phyloP scores from a whole-genome alignment of 2,797 vertebrate species.

The Columba guinea region DNA sequence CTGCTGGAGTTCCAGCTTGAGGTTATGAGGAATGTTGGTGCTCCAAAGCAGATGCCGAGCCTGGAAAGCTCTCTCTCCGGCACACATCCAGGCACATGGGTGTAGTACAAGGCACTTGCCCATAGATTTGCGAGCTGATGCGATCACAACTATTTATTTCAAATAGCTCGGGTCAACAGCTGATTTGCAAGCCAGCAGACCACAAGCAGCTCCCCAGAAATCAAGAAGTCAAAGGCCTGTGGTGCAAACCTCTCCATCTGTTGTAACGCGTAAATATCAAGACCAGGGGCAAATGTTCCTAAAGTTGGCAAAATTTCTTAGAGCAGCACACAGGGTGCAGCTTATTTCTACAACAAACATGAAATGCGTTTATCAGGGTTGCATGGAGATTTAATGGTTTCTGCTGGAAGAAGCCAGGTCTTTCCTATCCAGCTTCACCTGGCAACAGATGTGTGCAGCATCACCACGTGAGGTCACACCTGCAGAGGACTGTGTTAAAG shows the following conservation, averaged over 20 bases:
- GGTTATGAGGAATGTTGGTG: neutral
- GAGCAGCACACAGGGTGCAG: neutral
- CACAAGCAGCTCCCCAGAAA: neutral
- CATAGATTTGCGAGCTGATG: neutral
- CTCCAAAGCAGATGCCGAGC: neutral
- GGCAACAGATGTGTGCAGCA: neutral
- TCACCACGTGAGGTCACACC: neutral
- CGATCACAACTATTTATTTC: neutral
- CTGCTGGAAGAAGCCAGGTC: neutral
- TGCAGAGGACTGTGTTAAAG: neutral
- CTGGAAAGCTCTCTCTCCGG: neutral
- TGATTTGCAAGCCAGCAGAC: neutral
- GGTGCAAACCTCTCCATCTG: neutral
- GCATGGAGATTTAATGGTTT: neutral
- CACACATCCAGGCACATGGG: neutral
- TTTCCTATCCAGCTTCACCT: neutral
- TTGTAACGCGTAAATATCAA: neutral
- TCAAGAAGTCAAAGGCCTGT: neutral
- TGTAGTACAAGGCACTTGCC: neutral
- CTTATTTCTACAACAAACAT: neutral
- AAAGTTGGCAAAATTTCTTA: neutral
- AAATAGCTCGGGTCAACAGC: neutral
- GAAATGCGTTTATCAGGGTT: neutral
- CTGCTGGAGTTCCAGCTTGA: neutral
- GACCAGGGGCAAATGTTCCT: neutral